Base-by-base conservation (phyloP, 2,888 invertebrate species). In the Ganaspis brasiliensis region DNA sequence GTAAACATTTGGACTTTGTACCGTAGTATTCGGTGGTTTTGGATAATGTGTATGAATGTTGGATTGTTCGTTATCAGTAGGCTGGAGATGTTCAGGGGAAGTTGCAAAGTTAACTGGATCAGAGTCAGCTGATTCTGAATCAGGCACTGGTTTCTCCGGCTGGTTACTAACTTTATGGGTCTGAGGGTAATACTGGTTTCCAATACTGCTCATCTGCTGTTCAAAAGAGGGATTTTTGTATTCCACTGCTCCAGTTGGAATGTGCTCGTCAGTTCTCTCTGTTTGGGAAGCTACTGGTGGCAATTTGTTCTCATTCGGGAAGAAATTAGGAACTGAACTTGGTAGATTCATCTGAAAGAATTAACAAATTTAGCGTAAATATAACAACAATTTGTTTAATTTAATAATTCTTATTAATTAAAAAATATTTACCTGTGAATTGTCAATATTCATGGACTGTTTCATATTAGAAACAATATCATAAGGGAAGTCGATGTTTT, bases 211-310 rank as follows among this genome's bases (percentile, higher is more conserved):
- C 8, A 79, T 71, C 61, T 88, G 86, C 0, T 86, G 82, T 75
- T 88, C 81, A 12, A 83, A 86, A 1, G 83, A 81, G 49, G 89
- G 89, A 85, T 89, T 88, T 74, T 88, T 87, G 63, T 89, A 89
- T 57, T 87, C 87, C 12, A 87, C 75, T 0, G 88, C 88, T 55
- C 89, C 89, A 4, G 87, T 89, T 0, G 89, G 88, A 2, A 89
- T 56, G 31, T 85, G 81, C 8, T 87, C 87, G 3, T 83, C 83
- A n/a, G 67, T 80, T 12, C 81, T 79, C 14, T 80, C 79, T 5
- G 75, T 73, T 56, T 81, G 83, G 12, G 79, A 81, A 70, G 67
- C 56, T 24, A 49, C n/a, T 0, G 75, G 16, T 14, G 55, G n/a
- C 6, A 74, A 40, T 67, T 35, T 72, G 26, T 63, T 71, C 12